Evolutionary conservation across 2,888 invertebrate genomes (phyloP), one percentile per base, ranked within the genome.

Genomic region (Deilephila porcellus): DNA sequence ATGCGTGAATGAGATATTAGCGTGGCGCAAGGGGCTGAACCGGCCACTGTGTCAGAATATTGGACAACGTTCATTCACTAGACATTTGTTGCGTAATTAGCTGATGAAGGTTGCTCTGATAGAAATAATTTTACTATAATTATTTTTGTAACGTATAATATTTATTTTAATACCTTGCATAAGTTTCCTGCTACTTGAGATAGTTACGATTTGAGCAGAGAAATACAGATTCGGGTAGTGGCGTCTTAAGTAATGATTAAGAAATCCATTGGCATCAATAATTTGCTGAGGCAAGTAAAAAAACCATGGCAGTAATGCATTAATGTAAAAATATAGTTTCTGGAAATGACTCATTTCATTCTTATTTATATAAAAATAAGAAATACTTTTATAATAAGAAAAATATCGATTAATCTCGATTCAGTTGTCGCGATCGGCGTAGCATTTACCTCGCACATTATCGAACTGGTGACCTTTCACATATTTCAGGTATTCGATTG

Each of bases 1-100:
- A 93, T 90, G 93, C 92, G 91, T 93, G 92, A 92, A 93, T 93
- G 89, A 93, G 91, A 91, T 91, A 91, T 92, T 90, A 91, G 86
- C 87, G 85, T 88, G 85, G 88, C 85, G 87, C 80, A 88, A 88
- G 85, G 76, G 78, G 83, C 84, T 78, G 81, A 88, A 87, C 84
- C 76, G 77, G 59, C 78, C 80, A 83, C 81, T 83, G 79, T 73
- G 8, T 64, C 19, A n/a, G 64, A 37, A 37, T 20, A 52, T 34
- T 67, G 59, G 72, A 59, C 45, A 63, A 59, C 37, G 37, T 73
- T 67, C 72, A 73, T 67, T 67, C 56, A 73, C 64, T 64, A 34
- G 37, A 17, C 53, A 62, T 53, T 17, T 4, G 62, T 72, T 72
- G 34, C 56, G 59, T 59, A 72, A 72, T 56, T 56, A 25, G 53